Evolutionary conservation across 2,113 vertebrate genomes (phyloP).

Genomic region (Ctenomys sociabilis): DNA sequence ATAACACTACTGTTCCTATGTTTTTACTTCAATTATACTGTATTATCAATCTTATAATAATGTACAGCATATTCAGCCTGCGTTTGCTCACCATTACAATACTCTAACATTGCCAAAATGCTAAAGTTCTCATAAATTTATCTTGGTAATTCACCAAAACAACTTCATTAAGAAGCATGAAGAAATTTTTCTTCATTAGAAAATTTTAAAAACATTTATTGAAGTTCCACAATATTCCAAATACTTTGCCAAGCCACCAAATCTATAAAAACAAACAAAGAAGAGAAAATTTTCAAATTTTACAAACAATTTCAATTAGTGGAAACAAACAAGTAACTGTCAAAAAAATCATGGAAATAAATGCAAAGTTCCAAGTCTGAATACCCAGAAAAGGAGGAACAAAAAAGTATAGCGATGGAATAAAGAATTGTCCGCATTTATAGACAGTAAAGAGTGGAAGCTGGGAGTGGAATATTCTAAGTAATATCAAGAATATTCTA

Average conservation of each 20-base stretch:
- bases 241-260: neutral
- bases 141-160: neutral
- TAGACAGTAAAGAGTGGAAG: neutral
- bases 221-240: neutral
- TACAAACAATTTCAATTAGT: neutral
- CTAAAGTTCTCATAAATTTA: neutral
- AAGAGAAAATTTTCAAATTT: neutral
- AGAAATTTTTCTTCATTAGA: too few relatives aligned
- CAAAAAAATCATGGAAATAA: neutral
- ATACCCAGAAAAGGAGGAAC: neutral
- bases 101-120: neutral
- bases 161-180: neutral
- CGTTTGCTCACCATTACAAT: neutral
- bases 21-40: neutral
- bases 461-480: neutral
- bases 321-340: neutral
- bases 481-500: too few relatives aligned
- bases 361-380: neutral
- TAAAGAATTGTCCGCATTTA: neutral
- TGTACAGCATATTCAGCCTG: neutral
- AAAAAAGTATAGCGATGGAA: fast-evolving
- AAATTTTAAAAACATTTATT: neutral
- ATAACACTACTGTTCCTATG: neutral
- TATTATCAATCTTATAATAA: neutral
- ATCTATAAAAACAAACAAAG: neutral